These are phyloP conservation scores for Pseudocheirus occidentalis DNA, from an alignment of 2,797 vertebrate genomes.

Conservation along the genomic window DNA sequence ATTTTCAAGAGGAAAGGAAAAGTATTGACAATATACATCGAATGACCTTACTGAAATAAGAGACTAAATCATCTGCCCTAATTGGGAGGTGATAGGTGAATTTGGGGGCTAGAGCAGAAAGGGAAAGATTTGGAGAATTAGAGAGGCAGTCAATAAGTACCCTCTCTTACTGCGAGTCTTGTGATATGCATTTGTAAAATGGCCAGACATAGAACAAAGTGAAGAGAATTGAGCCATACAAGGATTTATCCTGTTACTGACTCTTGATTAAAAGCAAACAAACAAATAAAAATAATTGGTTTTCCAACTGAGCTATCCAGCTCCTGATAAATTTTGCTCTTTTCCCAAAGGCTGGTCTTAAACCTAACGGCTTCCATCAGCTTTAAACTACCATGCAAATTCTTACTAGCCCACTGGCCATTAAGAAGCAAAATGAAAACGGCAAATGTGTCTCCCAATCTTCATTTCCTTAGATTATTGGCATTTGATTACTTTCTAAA, in stretches of 20 bases:
- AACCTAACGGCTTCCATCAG: neutral
- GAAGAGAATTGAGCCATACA: neutral
- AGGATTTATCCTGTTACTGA: neutral
- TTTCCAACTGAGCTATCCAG: neutral
- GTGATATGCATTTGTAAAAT: neutral
- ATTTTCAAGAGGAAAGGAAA: neutral
- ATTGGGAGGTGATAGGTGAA: neutral
- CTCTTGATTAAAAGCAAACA: neutral
- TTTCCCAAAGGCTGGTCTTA: neutral
- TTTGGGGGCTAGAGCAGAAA: neutral
- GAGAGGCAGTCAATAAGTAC: neutral
- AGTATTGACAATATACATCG: neutral
- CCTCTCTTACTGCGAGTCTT: neutral
- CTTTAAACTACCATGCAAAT: neutral
- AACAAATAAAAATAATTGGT: neutral
- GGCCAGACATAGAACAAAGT: neutral
- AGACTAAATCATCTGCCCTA: neutral
- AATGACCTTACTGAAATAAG: neutral
- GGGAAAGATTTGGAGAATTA: neutral
- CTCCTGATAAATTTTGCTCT: neutral
- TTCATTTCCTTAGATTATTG: neutral
- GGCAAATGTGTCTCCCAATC: neutral
- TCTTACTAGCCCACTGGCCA: neutral
- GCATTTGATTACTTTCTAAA: neutral
- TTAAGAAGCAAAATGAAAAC: neutral